Conservation (phyloP, 1,140 invertebrate genomes). For the Zaprionus africanus region DNA sequence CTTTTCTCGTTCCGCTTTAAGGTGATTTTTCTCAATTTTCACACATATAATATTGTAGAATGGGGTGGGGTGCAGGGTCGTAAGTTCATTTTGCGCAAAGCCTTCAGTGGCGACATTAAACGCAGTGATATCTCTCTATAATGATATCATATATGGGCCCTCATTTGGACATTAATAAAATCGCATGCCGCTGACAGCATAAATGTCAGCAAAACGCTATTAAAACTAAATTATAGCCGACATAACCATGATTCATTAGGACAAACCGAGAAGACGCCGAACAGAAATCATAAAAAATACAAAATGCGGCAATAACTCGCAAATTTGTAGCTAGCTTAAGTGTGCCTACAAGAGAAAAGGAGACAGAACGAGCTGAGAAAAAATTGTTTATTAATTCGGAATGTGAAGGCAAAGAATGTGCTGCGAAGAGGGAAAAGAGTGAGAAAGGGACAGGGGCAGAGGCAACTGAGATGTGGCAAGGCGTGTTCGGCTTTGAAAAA, state of each 20-base stretch:
- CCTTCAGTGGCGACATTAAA: constrained; percentile 62
- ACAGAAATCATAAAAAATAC: constrained; percentile 57
- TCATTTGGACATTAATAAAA: constrained; percentile 79
- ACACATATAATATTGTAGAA: not conserved
- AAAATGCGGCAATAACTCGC: constrained; percentile 66
- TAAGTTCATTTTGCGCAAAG: constrained; percentile 54
- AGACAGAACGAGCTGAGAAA: constrained; percentile 29
- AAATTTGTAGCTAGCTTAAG: constrained; percentile 76
- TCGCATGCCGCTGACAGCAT: constrained; percentile 78
- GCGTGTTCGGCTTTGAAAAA: constrained; percentile 69
- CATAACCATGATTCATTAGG: constrained; percentile 79
- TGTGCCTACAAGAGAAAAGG: constrained; percentile 14
- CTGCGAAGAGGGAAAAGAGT: constrained; percentile 19
- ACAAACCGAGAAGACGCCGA: constrained; percentile 37
- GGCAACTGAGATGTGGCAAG: constrained; percentile 56
- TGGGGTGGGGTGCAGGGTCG: constrained; percentile 1
- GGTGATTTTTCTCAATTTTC: constrained; percentile 17
- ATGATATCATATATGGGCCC: constrained; percentile 72
- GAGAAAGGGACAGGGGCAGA: not conserved
- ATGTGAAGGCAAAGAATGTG: constrained; percentile 53
- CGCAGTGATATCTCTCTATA: constrained; percentile 55
- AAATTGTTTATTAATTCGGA: constrained; percentile 75
- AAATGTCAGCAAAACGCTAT: constrained; percentile 81
- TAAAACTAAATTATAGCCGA: constrained; percentile 80
- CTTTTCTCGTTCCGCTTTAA: constrained; percentile 5